Base-by-base conservation (phyloP, 1,140 invertebrate species). In the Andrena cerasifolii region DNA sequence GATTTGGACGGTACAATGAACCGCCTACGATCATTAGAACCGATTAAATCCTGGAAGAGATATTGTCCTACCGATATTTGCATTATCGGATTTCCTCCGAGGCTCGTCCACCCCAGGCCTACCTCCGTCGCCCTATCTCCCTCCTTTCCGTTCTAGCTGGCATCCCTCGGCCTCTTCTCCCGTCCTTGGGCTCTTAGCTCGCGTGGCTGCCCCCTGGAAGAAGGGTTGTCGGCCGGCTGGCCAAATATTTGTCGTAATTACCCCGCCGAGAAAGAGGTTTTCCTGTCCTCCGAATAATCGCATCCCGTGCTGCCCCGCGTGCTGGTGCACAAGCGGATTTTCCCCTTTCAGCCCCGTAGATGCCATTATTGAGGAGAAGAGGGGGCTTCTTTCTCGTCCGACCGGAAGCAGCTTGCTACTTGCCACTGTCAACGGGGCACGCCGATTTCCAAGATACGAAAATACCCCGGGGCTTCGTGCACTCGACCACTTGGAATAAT, bases 181-280 rank as follows among this genome's bases (percentile, higher is more conserved):
- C 53, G 78, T 45, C 56, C 73, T n/a, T 73, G 66, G 68, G 84
- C 85, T 88, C 87, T 90, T 88, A 88, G 81, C 84, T 90, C 89
- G 89, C 90, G 89, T 90, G 89, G 81, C 85, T 88, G 87, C 73
- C 81, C 79, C 74, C 62, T 70, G 83, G 86, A 84, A 87, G 87
- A 92, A 92, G 91, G 91, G 89, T 92, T 92, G 81, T 58, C 85
- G 70, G 86, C 82, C 91, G 91, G 91, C 91, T 92, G 91, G 90
- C 82, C 83, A 92, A 92, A 92, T 92, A 92, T 92, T 92, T 92
- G 91, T 91, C 88, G 87, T 90, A 92, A 93, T 92, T 92, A 91
- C 87, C 86, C 61, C 51, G 36, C 10, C 45, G 59, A 63, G 59
- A 70, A 73, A 67, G 67, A 58, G 63, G 24, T 84, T 86, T 83